Evolutionary conservation across 2,113 vertebrate genomes (phyloP).

Genomic region (Ascaphus truei): DNA sequence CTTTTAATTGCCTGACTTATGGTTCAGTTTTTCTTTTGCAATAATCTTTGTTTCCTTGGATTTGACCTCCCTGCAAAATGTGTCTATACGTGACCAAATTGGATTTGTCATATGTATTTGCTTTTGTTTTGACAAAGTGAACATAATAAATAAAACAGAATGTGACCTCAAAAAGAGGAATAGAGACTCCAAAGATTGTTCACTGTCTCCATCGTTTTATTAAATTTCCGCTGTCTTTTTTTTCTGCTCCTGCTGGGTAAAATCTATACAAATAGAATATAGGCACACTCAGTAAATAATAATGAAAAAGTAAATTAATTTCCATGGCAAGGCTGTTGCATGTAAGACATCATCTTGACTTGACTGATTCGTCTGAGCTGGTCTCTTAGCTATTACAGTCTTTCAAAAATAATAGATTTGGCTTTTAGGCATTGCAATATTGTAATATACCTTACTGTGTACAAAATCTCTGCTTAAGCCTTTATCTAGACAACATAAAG

Average conservation of each 20-base stretch:
- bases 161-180: slow-evolving; percentile 48
- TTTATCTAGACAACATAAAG: slow-evolving; percentile 32
- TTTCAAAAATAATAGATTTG: slow-evolving; percentile 56
- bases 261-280: slow-evolving; percentile 73
- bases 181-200: slow-evolving; percentile 56
- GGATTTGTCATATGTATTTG: slow-evolving; percentile 6
- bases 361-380: slow-evolving; percentile 44
- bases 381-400: slow-evolving; percentile 49
- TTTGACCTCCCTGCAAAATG: slow-evolving; percentile 21
- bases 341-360: slow-evolving; percentile 60
- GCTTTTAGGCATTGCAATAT: slow-evolving; percentile 43
- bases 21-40: not conserved
- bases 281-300: slow-evolving; percentile 66
- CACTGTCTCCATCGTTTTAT: slow-evolving; percentile 59
- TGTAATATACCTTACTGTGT: slow-evolving; percentile 30
- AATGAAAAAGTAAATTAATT: slow-evolving; percentile 69
- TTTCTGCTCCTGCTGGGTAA: slow-evolving; percentile 49
- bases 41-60: not conserved
- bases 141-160: slow-evolving; percentile 45
- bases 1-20: too few relatives aligned
- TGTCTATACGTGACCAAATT: slow-evolving; percentile 1
- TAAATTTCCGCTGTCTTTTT: slow-evolving; percentile 53
- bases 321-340: slow-evolving; percentile 55
- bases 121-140: slow-evolving; percentile 44
- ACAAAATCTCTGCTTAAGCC: slow-evolving; percentile 44